A percentile compares a stretch with the other conserved stretches of the same genome.
These are phyloP conservation scores for Bombyx huttoni DNA, from an alignment of 2,888 invertebrate genomes.

Conservation along the genomic window DNA sequence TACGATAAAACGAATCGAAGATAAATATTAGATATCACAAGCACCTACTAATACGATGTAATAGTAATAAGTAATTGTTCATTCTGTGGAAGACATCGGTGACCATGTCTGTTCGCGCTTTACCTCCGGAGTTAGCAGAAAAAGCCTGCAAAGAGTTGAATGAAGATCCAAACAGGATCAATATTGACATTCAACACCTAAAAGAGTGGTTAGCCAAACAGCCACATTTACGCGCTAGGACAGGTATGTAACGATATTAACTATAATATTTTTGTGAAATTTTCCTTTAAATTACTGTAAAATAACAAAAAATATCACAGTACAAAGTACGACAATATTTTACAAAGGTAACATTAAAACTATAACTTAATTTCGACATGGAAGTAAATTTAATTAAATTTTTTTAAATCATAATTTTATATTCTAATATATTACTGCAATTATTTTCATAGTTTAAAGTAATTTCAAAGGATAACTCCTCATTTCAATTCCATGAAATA, in stretches of 20 bases:
- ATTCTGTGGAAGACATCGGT: constrained; percentile 6
- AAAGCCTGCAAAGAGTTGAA: constrained; percentile 64
- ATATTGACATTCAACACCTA: constrained; percentile 59
- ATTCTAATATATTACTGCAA: too few relatives aligned
- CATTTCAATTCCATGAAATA: neutral
- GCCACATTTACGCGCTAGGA: constrained; percentile 56
- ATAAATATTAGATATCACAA: constrained; percentile 11
- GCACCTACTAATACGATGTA: constrained; percentile 5
- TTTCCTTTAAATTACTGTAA: neutral
- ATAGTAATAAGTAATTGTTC: constrained; percentile 4
- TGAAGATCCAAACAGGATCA: constrained; percentile 61
- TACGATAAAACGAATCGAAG: constrained; percentile 18
- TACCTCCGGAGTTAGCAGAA: constrained; percentile 35
- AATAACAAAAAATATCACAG: neutral
- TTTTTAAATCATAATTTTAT: too few relatives aligned
- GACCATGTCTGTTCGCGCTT: constrained; percentile 33
- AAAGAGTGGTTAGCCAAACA: constrained; percentile 72
- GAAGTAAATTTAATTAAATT: too few relatives aligned
- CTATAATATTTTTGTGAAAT: neutral
- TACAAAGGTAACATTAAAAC: neutral
- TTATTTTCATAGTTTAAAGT: too few relatives aligned
- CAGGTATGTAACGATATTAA: constrained; percentile 17
- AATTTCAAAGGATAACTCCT: too few relatives aligned
- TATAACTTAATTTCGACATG: too few relatives aligned
- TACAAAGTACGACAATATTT: neutral